Evolutionary conservation across 1,140 invertebrate genomes (phyloP).

Genomic region (Bathynomus jamesi): DNA sequence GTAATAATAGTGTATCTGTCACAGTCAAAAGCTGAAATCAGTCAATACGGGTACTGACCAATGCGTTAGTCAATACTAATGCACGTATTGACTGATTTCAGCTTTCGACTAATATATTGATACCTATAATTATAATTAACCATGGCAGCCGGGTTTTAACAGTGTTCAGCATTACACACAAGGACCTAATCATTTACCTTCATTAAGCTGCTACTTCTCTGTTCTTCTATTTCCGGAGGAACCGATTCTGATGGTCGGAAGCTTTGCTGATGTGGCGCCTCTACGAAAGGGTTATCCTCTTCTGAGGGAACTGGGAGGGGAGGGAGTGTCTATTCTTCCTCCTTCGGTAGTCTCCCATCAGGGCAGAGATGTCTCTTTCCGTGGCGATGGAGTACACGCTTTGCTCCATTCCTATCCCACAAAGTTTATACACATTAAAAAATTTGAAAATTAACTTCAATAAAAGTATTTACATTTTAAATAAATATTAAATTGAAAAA

Average conservation of each 20-base stretch:
- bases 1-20: too few relatives aligned
- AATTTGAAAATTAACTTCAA: background rate
- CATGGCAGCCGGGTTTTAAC: too few relatives aligned
- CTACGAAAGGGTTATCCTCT: conserved; percentile 13
- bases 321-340: conserved; percentile 53
- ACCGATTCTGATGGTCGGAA: conserved; percentile 40
- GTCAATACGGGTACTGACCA: too few relatives aligned
- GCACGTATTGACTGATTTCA: too few relatives aligned
- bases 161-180: too few relatives aligned
- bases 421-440: background rate
- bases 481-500: background rate
- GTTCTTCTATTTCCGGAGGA: conserved; percentile 63
- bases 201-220: conserved; percentile 64
- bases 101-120: too few relatives aligned
- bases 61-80: too few relatives aligned
- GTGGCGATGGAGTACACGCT: conserved; percentile 46
- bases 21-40: too few relatives aligned
- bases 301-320: conserved; percentile 40
- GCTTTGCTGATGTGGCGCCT: conserved; percentile 10
- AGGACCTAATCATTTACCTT: too few relatives aligned
- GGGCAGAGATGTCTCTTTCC: conserved; percentile 47
- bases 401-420: background rate
- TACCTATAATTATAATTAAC: too few relatives aligned
- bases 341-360: conserved; percentile 55
- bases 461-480: too few relatives aligned